Evolutionary conservation across 2,888 invertebrate genomes (phyloP), one percentile per base, ranked within the genome.

Genomic region (Tromatobia lineatoria): DNA sequence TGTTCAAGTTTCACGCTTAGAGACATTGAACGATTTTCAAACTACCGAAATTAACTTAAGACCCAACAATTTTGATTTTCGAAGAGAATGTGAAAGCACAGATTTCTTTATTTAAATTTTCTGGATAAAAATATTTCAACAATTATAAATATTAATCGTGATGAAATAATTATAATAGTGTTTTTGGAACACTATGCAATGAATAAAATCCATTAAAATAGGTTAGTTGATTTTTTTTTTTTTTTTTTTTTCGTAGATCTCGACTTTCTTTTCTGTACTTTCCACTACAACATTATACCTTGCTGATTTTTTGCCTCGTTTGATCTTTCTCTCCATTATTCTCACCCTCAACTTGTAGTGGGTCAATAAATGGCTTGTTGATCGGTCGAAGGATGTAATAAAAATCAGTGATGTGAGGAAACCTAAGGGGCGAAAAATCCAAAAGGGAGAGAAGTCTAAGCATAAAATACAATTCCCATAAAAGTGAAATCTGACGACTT

Each of bases 401-500:
- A 25, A 69, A 69, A 69, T 47, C 34, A 50, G 50, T 25, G 50
- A 52, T 3, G 50, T 29, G 69, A 8, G 47, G 8, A 20, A 45
- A 23, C 15, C 7, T 15, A 61, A 13, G 34, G 29, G 69, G 50
- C 18, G 50, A 50, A 18, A 11, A 34, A 34, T 8, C 10, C 18
- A 61, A 25, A 25, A n/a, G 18, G 47, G 50, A 29, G 25, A 38
- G 10, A 6, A n/a, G 18, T 0, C 13, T 25, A 59, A 59, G 29
- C 50, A 23, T 15, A 29, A 38, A 47, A 34, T 34, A 50, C 15
- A 50, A 50, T 29, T 45, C 18, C 50, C 29, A 69, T 69, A 50
- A 29, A 50, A 69, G 29, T 52, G 15, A 69, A 69, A 69, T 50
- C 29, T n/a, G n/a, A 50, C 69, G 47, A 50, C 50, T 47, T 23